Conservation (phyloP, 2,113 vertebrate genomes). For the Erythrolamprus reginae region DNA sequence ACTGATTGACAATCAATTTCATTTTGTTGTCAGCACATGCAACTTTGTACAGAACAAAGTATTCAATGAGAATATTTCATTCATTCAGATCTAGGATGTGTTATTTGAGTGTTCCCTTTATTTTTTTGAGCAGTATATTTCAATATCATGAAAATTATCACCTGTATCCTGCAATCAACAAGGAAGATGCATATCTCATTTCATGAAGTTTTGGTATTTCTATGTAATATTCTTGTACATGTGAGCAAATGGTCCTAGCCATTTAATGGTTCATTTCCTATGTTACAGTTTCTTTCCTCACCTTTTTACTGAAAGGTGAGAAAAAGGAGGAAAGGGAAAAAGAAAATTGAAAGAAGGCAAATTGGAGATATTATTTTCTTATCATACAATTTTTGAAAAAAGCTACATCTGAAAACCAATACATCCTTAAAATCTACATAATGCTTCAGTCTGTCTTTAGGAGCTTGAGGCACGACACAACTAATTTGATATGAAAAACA, state of each 20-base stretch:
- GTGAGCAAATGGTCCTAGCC: neutral
- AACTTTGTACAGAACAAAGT: too few species aligned
- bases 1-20: too few species aligned
- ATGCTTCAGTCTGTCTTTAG: neutral
- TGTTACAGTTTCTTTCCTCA: neutral
- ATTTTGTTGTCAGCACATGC: too few species aligned
- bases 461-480: neutral
- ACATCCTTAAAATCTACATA: neutral
- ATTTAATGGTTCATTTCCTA: slow-evolving; percentile 20
- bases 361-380: neutral
- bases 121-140: too few species aligned
- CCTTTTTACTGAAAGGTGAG: neutral
- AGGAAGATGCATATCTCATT: neutral
- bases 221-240: neutral
- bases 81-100: too few species aligned
- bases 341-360: neutral
- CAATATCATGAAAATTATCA: neutral
- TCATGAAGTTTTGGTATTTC: neutral
- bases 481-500: slow-evolving; percentile 1
- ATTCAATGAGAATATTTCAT: too few species aligned
- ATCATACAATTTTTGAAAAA: neutral
- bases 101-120: too few species aligned
- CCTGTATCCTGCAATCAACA: neutral
- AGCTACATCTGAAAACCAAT: neutral
- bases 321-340: neutral